Base-by-base conservation (phyloP, 2,888 invertebrate genomes). In the Abrostola tripartita region DNA sequence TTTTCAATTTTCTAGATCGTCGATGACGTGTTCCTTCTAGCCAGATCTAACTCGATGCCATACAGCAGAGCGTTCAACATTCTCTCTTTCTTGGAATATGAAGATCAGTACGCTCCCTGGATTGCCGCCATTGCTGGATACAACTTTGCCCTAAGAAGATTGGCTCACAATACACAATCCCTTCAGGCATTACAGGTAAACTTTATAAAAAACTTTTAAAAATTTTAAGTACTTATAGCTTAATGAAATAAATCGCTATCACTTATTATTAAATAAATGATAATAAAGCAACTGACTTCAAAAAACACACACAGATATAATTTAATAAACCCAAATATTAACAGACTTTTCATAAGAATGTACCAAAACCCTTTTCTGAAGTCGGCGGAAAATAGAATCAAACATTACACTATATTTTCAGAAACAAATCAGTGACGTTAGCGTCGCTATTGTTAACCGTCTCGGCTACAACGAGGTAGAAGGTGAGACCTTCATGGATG, bases 71-170 rank as follows among this genome's bases (percentile, higher is more conserved):
- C 95, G 0, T 89, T 97, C 9, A 95, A 95, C 62, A 93, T 97
- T 6, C 95, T 92, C 77, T 92, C 93, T 0, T 94, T 91, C 87
- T 79, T 98, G 67, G 90, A 92, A 60, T 91, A 93, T 5, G 97
- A 97, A 88, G 95, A 94, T 5, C 95, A 96, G 58, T 96, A 96
- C 71, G 93, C 97, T 24, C 97, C 97, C 0, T 97, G 97, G 96
- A 91, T 94, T 47, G 91, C 96, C 0, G 97, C 96, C 4, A 90
- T 96, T 9, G 86, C 86, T 58, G 95, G 95, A 11, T 90, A 95
- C 52, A 88, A 89, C 63, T 95, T 88, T 59, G 81, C 93, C 24
- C 80, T 91, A 2, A 88, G 92, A 52, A 87, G 92, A 66, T 79
- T 95, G 55, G 93, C 95, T n/a, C 90, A 92, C 61, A 88, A 92